Base-by-base conservation (phyloP, 2,888 invertebrate species). In the Deilephila porcellus region DNA sequence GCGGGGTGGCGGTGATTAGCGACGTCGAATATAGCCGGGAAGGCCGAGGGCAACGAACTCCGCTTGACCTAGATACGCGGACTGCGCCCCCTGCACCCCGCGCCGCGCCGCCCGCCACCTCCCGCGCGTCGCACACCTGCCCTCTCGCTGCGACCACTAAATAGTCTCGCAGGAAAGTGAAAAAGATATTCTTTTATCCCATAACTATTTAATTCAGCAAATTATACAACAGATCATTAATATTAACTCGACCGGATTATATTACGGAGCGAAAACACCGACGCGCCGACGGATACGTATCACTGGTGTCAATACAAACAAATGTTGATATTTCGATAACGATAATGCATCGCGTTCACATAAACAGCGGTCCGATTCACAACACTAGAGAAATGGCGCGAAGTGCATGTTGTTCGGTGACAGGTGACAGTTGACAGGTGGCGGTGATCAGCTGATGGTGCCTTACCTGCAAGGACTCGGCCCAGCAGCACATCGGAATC, bases 1-100 rank as follows among this genome's bases (percentile, higher is more conserved):
- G 45, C 45, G 81, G 79, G 76, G 80, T 78, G 80, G 85, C 83
- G 88, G 90, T 90, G 91, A 93, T 93, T 92, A 91, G 91, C 92
- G 91, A 89, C 89, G 90, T 90, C 91, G 88, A 93, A 94, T 93
- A 93, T 93, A 94, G 93, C 90, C 88, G 93, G 93, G 94, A 94
- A 94, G 94, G 94, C 94, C 94, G 94, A 93, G 94, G 93, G 93
- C 93, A 93, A 93, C 92, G 94, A 94, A 93, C 94, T 94, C 93
- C 82, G 93, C 91, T 91, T 93, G 94, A 94, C 94, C 94, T 85
- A 94, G 94, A 92, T 94, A 87, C 83, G 88, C 84, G 81, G 83
- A 79, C 85, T 73, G 82, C 80, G 76, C 81, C 78, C 81, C n/a
- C 75, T 77, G 60, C 77, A 72, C 71, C 76, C 79, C 81, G 77